Base-by-base conservation (phyloP, 1,140 invertebrate species). In the Grapholita molesta region DNA sequence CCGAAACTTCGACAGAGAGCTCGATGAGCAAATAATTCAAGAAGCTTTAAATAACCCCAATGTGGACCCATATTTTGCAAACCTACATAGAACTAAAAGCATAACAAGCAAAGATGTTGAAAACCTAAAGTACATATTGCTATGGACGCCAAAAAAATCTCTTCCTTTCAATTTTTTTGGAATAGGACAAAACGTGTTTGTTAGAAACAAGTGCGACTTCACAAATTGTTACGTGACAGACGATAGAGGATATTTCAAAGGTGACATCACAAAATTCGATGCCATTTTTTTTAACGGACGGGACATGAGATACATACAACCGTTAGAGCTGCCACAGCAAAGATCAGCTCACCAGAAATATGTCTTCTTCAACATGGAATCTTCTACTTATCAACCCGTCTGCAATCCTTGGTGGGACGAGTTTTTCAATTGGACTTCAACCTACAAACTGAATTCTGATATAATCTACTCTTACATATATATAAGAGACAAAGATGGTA, bases 381-480 rank as follows among this genome's bases (percentile, higher is more conserved):
- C 78, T 11, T 23, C 71, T 0, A 42, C 30, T 12, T 66, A 74
- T 28, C 72, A 74, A 66, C 73, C 73, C 0, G 64, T 69, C 12
- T 77, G 76, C 23, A 35, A 55, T 23, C 66, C 9, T 70, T 65
- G n/a, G 93, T 90, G 64, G 30, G 57, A 80, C 15, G 69, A 71
- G 15, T 78, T 76, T 55, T 92, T 94, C 68, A 95, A 95, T 74
- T 92, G 93, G 88, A 95, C 94, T 18, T 93, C 88, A 75, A 93
- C 92, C 12, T 95, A 95, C 75, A 87, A 93, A 64, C 83, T 92
- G 9, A 94, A 95, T 75, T 94, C 93, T 7, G 94, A 94, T 69
- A 83, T 95, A 18, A 84, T 91, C 0, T 92, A 93, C 71, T 88
- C 93, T 0, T 92, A 90, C 38, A 68, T 70, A 0, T 61, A 65